Conservation (phyloP, 2,797 vertebrate genomes). For the Thripadectes ignobilis region DNA sequence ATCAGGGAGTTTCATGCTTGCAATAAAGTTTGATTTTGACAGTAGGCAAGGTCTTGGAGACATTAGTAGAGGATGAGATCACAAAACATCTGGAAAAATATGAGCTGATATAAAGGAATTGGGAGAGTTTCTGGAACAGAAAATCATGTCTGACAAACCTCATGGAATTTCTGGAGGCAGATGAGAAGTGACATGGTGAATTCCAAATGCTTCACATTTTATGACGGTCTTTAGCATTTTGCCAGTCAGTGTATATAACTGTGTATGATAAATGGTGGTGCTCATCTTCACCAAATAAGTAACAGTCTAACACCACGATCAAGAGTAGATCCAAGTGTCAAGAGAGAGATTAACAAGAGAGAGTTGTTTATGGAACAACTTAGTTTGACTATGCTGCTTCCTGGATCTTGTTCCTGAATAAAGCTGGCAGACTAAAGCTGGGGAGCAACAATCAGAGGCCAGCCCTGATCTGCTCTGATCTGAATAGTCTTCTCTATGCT, state of each 20-base stretch:
- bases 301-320: neutral
- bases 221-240: neutral
- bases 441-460: neutral
- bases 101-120: conserved; percentile 31
- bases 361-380: neutral
- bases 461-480: neutral
- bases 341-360: neutral
- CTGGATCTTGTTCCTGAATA: neutral
- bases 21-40: conserved; percentile 64
- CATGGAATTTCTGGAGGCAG: conserved; percentile 1
- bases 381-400: neutral
- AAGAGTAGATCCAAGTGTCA: neutral
- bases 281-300: neutral
- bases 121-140: conserved; percentile 5
- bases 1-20: conserved; percentile 16
- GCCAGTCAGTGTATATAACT: neutral
- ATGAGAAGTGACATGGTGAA: neutral
- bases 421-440: neutral
- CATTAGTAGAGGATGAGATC: conserved; percentile 58
- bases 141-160: neutral
- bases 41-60: conserved; percentile 43
- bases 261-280: neutral
- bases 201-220: neutral
- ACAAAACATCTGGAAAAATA: conserved; percentile 56
- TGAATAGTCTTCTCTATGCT: neutral